A percentile compares a stretch with the other conserved stretches of the same genome.
Evolutionary conservation across 1,140 invertebrate species (phyloP).

Genomic region (Rhynchophorus ferrugineus): DNA sequence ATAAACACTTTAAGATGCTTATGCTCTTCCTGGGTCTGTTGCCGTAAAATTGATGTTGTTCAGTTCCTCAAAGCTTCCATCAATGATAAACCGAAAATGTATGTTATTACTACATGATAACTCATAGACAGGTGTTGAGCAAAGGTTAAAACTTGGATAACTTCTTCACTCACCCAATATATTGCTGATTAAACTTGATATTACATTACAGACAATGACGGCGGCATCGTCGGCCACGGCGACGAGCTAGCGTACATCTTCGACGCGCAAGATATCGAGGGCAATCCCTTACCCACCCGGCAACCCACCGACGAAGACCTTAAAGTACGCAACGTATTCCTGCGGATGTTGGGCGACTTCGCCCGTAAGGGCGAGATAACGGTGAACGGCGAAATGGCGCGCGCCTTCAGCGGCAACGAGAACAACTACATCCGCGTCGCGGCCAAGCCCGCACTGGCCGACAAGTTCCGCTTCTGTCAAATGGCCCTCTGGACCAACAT

Average conservation of each 20-base stretch:
- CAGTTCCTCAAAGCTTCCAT: too few relatives aligned
- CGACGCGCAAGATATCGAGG: constrained; percentile 51
- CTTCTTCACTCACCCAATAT: too few relatives aligned
- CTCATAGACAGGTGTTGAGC: too few relatives aligned
- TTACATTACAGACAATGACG: constrained; percentile 10
- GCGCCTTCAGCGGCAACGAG: constrained; percentile 41
- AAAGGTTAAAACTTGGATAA: too few relatives aligned
- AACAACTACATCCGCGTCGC: constrained; percentile 50
- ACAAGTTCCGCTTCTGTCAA: constrained; percentile 54
- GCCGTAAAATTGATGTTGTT: too few relatives aligned
- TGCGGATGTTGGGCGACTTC: constrained; percentile 58
- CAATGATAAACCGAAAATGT: too few relatives aligned
- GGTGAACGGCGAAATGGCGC: constrained; percentile 34
- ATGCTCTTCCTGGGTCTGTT: too few relatives aligned
- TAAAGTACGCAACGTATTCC: constrained; percentile 53
- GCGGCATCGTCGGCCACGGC: constrained; percentile 50
- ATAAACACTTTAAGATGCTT: too few relatives aligned
- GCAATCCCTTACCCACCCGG: constrained; percentile 42
- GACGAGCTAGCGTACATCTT: constrained; percentile 64
- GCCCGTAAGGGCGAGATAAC: constrained; percentile 44
- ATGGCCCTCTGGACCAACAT: constrained; percentile 53
- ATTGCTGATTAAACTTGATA: background rate
- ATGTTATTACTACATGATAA: too few relatives aligned
- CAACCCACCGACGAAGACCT: constrained; percentile 46
- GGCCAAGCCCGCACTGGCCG: constrained; percentile 40